Percentiles rank a stretch among this genome's conserved stretches.
These are phyloP conservation scores for Eulemur macaco DNA, from an alignment of 2,113 vertebrate species.

Conservation along the genomic window DNA sequence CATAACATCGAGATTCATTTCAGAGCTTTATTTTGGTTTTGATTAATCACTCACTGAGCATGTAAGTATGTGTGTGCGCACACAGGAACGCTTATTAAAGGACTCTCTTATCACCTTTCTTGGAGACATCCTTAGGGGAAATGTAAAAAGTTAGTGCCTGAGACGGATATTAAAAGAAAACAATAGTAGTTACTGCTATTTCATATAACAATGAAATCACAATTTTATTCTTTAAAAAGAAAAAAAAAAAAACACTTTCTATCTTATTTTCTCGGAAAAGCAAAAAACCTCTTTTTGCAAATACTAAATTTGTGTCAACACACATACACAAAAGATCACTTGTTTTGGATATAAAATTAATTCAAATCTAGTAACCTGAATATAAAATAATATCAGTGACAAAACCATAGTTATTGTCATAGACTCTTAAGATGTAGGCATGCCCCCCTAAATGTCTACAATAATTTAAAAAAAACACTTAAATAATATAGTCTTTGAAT, in stretches of 20 bases:
- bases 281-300: neutral
- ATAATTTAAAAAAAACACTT: neutral
- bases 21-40: slow-evolving; percentile 48
- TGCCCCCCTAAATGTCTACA: neutral
- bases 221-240: neutral
- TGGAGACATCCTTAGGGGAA: slow-evolving; percentile 4
- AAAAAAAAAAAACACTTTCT: neutral
- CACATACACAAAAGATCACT: neutral
- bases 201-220: neutral
- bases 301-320: neutral
- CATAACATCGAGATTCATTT: neutral
- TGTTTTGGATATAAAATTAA: slow-evolving; percentile 60
- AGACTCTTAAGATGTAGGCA: neutral
- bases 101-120: slow-evolving; percentile 4
- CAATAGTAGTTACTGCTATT: neutral
- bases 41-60: slow-evolving; percentile 62
- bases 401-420: neutral
- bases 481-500: slow-evolving; percentile 38
- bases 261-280: neutral
- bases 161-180: slow-evolving; percentile 27
- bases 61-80: neutral
- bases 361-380: slow-evolving; percentile 57
- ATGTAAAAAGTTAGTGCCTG: slow-evolving; percentile 1
- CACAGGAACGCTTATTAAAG: neutral
- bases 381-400: neutral